phyloP scores from a whole-genome alignment of 2,888 invertebrate species.

The Melangyna quadrimaculata region DNA sequence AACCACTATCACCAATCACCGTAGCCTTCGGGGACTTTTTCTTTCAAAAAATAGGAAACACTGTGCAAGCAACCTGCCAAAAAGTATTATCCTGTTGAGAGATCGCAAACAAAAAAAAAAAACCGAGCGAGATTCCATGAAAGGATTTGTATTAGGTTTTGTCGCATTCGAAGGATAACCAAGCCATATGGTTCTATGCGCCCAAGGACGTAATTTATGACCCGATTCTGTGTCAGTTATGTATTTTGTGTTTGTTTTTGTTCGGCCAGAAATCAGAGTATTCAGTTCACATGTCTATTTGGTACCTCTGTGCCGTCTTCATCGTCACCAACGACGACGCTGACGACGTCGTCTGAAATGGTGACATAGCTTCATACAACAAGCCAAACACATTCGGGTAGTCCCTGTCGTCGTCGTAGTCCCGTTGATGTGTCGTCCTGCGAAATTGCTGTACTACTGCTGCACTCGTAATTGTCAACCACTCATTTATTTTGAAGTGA shows the following conservation, averaged over 20 bases:
- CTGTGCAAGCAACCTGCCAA: slow-evolving; percentile 64
- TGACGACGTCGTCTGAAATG: background rate
- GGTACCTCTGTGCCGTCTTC: background rate
- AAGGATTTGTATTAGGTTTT: slow-evolving; percentile 67
- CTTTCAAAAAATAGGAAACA: slow-evolving; percentile 34
- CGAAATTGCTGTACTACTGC: slow-evolving; percentile 14
- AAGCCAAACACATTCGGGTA: slow-evolving; percentile 23
- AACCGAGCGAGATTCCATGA: slow-evolving; percentile 43
- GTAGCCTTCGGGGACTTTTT: background rate
- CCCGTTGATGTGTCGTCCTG: background rate
- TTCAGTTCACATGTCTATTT: slow-evolving; percentile 30
- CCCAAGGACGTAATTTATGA: slow-evolving; percentile 64
- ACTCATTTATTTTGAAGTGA: slow-evolving; percentile 62
- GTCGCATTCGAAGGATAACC: slow-evolving; percentile 62
- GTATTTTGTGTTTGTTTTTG: background rate
- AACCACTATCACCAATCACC: slow-evolving; percentile 25
- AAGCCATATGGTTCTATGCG: slow-evolving; percentile 29
- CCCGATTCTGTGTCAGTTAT: slow-evolving; percentile 28
- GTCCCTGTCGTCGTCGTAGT: background rate
- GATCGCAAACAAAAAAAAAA: slow-evolving; percentile 18
- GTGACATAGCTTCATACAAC: background rate
- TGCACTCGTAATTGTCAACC: slow-evolving; percentile 64
- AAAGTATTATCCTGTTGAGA: slow-evolving; percentile 62
- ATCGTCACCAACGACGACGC: background rate
- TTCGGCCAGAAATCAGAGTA: slow-evolving; percentile 1